Percentiles rank a stretch among this genome's conserved stretches.
Evolutionary conservation across 2,113 vertebrate genomes (phyloP).

Genomic region (Aythya baeri): DNA sequence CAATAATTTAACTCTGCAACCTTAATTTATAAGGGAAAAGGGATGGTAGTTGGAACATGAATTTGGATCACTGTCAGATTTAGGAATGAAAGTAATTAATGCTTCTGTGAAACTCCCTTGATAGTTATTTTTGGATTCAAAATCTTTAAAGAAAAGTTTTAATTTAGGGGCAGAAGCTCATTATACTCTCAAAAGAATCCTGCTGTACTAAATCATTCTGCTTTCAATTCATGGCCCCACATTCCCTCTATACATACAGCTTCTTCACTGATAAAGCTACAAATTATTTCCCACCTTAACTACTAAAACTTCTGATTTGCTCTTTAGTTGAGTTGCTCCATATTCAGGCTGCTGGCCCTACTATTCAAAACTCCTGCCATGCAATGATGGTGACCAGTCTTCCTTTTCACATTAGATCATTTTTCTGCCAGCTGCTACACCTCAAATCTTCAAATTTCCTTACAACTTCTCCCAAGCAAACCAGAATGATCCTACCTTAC

Average conservation of each 20-base stretch:
- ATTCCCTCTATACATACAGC: not conserved
- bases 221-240: slow-evolving; percentile 9
- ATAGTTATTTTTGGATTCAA: slow-evolving; percentile 69
- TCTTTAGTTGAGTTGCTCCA: not conserved
- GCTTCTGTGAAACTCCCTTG: slow-evolving; percentile 65
- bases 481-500: not conserved
- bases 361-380: not conserved
- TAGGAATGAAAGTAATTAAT: slow-evolving; percentile 74
- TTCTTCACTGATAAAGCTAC: not conserved
- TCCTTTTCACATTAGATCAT: not conserved
- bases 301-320: not conserved
- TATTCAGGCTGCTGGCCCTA: not conserved
- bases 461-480: not conserved
- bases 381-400: not conserved
- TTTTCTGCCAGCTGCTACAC: not conserved
- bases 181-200: slow-evolving; percentile 62
- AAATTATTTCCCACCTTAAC: slow-evolving; percentile 38
- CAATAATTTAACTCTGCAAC: slow-evolving; percentile 69
- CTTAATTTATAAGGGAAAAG: slow-evolving; percentile 70
- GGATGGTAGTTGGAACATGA: slow-evolving; percentile 59
- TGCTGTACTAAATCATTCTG: slow-evolving; percentile 47
- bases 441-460: not conserved
- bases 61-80: slow-evolving; percentile 70
- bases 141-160: slow-evolving; percentile 73
- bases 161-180: slow-evolving; percentile 69